Percentiles rank a stretch among this genome's conserved stretches.
These are phyloP conservation scores for Chaetops frenatus DNA, from an alignment of 2,113 vertebrate genomes.

Conservation along the genomic window DNA sequence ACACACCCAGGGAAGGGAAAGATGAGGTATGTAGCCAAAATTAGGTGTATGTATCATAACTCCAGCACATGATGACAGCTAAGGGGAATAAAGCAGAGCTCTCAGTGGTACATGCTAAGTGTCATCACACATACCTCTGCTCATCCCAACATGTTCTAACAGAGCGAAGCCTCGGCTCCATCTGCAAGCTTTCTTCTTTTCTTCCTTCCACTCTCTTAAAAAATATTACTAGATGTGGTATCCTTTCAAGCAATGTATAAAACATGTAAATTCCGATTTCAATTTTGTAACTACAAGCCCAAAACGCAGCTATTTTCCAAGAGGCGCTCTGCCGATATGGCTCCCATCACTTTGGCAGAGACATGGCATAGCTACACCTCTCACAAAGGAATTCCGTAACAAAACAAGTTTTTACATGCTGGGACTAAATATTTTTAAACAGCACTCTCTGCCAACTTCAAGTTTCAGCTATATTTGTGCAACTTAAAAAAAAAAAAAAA, in stretches of 20 bases:
- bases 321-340: constrained; percentile 9
- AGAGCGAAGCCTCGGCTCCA: not conserved
- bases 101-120: constrained; percentile 19
- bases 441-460: constrained; percentile 49
- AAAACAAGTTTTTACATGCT: constrained; percentile 70
- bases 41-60: constrained; percentile 33
- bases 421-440: constrained; percentile 68
- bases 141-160: constrained; percentile 49
- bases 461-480: constrained; percentile 65
- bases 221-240: constrained; percentile 28
- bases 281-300: constrained; percentile 47
- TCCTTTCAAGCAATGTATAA: constrained; percentile 44
- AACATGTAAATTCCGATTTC: constrained; percentile 38
- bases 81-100: constrained; percentile 21
- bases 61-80: constrained; percentile 43
- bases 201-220: constrained; percentile 37
- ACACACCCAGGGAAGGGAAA: not conserved
- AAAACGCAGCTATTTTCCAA: constrained; percentile 26
- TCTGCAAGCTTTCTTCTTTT: constrained; percentile 9
- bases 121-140: constrained; percentile 49
- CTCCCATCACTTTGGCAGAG: constrained; percentile 61
- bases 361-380: constrained; percentile 54
- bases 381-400: constrained; percentile 68
- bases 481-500: not conserved
- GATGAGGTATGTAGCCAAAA: constrained; percentile 45